Conservation (phyloP, 2,113 vertebrate species). For the Mesembrinibis cayennensis region DNA sequence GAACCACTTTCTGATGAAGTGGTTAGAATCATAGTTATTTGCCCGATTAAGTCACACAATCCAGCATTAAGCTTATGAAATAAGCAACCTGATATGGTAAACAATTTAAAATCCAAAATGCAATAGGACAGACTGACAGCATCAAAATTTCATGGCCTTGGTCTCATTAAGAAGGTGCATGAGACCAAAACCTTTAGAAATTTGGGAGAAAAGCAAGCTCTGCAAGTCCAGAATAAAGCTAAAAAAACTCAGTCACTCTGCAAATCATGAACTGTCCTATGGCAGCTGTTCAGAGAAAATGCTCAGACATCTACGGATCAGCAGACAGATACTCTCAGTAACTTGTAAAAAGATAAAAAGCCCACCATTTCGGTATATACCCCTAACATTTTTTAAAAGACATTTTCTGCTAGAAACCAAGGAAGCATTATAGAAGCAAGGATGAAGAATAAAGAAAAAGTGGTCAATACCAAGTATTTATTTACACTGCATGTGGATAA, state of each 20-base stretch:
- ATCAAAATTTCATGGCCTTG: neutral
- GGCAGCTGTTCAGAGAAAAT: neutral
- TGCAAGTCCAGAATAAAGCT: neutral
- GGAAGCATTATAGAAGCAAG: neutral
- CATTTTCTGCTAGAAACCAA: neutral
- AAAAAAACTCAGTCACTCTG: neutral
- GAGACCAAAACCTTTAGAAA: neutral
- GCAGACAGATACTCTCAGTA: neutral
- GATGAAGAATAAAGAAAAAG: neutral
- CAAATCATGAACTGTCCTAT: neutral
- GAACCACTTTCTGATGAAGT: neutral
- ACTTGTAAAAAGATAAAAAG: neutral
- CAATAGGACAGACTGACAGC: neutral
- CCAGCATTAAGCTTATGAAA: neutral
- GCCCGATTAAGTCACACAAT: neutral
- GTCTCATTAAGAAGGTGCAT: neutral
- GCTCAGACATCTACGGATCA: neutral
- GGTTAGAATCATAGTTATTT: neutral
- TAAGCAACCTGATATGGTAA: neutral
- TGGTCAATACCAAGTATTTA: neutral
- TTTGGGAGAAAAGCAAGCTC: neutral
- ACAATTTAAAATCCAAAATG: neutral
- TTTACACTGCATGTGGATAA: neutral
- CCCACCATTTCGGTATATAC: neutral
- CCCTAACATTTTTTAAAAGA: neutral